phyloP scores from a whole-genome alignment of 2,888 invertebrate species.

The Dromius quadrimaculatus region DNA sequence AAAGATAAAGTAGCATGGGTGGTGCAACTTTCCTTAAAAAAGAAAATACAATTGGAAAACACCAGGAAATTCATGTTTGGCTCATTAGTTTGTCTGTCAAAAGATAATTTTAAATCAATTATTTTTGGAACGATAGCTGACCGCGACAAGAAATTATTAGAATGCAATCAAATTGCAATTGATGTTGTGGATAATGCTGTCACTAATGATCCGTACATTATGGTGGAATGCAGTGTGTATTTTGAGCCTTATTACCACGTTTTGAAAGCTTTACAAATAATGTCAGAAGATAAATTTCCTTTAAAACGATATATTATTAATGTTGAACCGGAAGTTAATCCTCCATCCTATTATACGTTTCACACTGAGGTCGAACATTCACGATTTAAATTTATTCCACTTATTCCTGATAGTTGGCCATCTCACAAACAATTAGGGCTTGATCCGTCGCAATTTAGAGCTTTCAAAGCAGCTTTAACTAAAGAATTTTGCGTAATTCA shows the following conservation, averaged over 20 bases:
- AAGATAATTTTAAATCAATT: slow-evolving; percentile 76
- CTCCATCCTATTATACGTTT: slow-evolving; percentile 65
- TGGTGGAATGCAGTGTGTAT: slow-evolving; percentile 84
- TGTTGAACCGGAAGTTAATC: slow-evolving; percentile 61
- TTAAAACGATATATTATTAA: slow-evolving; percentile 78
- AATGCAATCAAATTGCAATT: slow-evolving; percentile 69
- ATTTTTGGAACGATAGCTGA: slow-evolving; percentile 78
- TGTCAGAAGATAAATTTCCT: slow-evolving; percentile 72
- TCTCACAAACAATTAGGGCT: slow-evolving; percentile 66
- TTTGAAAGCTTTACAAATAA: slow-evolving; percentile 75
- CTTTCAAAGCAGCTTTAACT: slow-evolving; percentile 77
- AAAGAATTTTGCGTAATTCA: slow-evolving; percentile 83
- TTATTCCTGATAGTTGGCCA: slow-evolving; percentile 67
- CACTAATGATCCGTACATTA: slow-evolving; percentile 67
- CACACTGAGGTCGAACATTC: slow-evolving; percentile 41
- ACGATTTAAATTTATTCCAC: slow-evolving; percentile 36
- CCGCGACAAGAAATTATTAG: slow-evolving; percentile 68
- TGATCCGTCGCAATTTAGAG: slow-evolving; percentile 76
- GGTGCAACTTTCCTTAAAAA: slow-evolving; percentile 58
- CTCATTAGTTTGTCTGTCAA: slow-evolving; percentile 79
- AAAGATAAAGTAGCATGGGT: slow-evolving; percentile 53
- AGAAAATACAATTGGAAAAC: slow-evolving; percentile 66
- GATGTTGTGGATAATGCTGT: slow-evolving; percentile 65
- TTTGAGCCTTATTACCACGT: slow-evolving; percentile 87
- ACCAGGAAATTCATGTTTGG: slow-evolving; percentile 78